Evolutionary conservation across 2,797 vertebrate species (phyloP), one percentile per base, ranked within the genome.

Genomic region (Acanthurus tractus): DNA sequence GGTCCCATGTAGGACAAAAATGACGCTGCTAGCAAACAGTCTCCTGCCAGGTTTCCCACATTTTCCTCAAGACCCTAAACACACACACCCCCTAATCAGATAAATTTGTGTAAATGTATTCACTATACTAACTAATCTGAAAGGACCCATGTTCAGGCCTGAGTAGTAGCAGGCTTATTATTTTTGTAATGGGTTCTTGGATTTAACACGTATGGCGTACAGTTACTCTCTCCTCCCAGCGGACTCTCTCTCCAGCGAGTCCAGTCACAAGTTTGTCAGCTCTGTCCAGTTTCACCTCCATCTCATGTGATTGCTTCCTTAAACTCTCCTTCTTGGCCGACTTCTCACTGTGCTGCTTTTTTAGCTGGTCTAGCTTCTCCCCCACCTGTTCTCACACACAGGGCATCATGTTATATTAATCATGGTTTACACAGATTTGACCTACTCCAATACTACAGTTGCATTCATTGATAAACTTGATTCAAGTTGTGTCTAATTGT

Each of bases 1-100:
- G 97, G 96, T 12, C 97, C 97, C 97, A 97, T 96, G 92, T 98
- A 98, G 69, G 97, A 97, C n/a, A 98, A 90, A 83, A 96, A 97
- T 8, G 96, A 96, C 0, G 97, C 95, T 6, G 96, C 97, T 15
- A 98, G 85, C 70, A 98, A 92, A 89, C 96, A 97, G 92, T 98
- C 97, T 17, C 97, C 97, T 2, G 96, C 95, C 55, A 98, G 89
- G 86, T 95, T 97, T 36, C 92, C 94, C 91, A 97, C 93, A 84
- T 96, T 95, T 53, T 93, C 86, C 25, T 97, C 96, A 67, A 98
- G 94, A 73, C 95, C 96, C 97, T 97, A 71, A 54, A 69, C 18
- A 80, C 9, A 50, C 18, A 84, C 25, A 87, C 9, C 29, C 62
- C 40, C 34, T 71, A 18, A 78, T 72, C 2, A 14, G 22, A 8